These are phyloP conservation scores for Serilophus lunatus DNA, from an alignment of 2,113 vertebrate species.

Conservation along the genomic window DNA sequence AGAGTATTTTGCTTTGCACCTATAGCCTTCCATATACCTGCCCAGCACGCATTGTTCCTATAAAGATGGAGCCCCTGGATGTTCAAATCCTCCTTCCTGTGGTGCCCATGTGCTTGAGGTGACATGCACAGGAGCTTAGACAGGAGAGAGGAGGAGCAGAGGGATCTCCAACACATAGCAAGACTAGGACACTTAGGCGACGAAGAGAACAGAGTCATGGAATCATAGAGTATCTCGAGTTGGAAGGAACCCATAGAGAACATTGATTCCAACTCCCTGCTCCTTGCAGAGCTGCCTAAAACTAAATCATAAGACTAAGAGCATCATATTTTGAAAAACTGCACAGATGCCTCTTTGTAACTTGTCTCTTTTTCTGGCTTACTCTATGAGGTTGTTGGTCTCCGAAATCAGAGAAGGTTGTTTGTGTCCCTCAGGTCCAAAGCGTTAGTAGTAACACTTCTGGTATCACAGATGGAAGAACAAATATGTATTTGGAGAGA, in stretches of 20 bases:
- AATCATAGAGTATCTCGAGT: background rate
- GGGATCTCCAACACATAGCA: background rate
- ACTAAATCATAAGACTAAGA: background rate
- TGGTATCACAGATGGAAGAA: background rate
- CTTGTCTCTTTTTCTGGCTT: background rate
- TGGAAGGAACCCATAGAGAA: background rate
- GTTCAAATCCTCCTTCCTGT: no score
- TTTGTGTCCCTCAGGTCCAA: no score
- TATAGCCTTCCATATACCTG: background rate
- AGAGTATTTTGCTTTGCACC: background rate
- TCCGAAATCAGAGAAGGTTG: background rate
- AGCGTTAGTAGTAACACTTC: background rate
- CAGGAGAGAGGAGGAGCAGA: rapidly evolving
- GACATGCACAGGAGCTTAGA: background rate
- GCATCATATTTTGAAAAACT: background rate
- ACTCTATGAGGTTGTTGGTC: background rate
- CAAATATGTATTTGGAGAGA: background rate
- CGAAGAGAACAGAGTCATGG: background rate
- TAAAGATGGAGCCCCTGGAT: background rate
- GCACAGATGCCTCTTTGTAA: background rate
- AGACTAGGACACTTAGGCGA: background rate
- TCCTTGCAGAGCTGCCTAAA: background rate
- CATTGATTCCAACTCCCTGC: background rate
- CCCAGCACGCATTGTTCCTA: background rate
- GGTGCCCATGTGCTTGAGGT: background rate